Evolutionary conservation across 2,797 vertebrate species (phyloP).

Genomic region (Forpus xanthops): DNA sequence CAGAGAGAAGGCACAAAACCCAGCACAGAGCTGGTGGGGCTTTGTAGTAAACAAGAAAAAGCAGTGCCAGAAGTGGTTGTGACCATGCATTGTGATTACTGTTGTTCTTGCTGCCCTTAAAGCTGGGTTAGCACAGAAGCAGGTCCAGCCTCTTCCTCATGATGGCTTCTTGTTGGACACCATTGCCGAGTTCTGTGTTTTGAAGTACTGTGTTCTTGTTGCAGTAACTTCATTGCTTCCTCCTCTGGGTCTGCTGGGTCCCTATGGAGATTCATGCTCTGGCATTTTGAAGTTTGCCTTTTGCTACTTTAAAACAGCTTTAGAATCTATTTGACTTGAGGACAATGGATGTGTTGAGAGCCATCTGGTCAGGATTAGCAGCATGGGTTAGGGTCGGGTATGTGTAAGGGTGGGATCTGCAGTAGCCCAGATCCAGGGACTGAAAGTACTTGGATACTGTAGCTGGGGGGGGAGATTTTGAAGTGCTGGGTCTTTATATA

Average conservation of each 20-base stretch:
- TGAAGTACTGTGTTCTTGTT: neutral
- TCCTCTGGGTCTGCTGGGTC: neutral
- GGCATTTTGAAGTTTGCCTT: neutral
- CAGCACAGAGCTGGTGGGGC: neutral
- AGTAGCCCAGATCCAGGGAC: neutral
- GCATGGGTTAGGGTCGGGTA: neutral
- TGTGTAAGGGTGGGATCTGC: neutral
- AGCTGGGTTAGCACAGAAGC: neutral
- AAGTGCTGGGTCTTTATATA: neutral
- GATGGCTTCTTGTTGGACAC: neutral
- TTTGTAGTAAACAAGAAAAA: conserved; percentile 23
- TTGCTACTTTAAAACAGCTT: neutral
- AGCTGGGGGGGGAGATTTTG: neutral
- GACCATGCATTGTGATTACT: neutral
- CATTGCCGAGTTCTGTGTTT: neutral
- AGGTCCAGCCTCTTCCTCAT: neutral
- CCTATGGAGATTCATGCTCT: neutral
- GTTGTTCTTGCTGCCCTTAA: neutral
- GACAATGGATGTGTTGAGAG: neutral
- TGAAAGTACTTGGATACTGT: neutral
- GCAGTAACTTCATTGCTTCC: neutral
- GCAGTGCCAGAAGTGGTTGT: neutral
- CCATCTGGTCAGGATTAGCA: neutral
- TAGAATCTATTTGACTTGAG: neutral
- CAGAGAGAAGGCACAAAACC: neutral